Base-by-base conservation (phyloP, 2,113 vertebrate species). In the Oryzias woworae region DNA sequence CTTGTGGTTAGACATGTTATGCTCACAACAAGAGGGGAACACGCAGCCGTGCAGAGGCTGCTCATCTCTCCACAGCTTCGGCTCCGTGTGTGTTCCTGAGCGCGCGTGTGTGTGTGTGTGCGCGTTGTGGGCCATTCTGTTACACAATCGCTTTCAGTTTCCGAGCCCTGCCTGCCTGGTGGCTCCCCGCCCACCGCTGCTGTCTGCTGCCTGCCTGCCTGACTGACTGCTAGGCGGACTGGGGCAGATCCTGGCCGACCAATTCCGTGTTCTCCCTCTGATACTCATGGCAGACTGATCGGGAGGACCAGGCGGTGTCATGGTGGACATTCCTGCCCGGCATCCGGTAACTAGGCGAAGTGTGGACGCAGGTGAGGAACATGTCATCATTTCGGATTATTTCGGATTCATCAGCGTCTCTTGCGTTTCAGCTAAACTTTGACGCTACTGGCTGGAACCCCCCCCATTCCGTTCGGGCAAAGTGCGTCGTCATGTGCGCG, bases 131-230 rank as follows among this genome's bases (percentile, higher is more conserved):
- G 74, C 77, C 76, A 52, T 58, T 66, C 42, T 62, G 77, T 85
- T 85, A 84, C 72, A 82, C 80, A 86, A 85, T 50, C 77, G 69
- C 83, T 82, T 79, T 79, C 77, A 78, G 71, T 83, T 81, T 80
- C 52, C 59, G 61, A 69, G 76, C 78, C 82, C 75, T 71, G 75
- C 75, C 79, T 60, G 69, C 69, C 55, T 63, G 60, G 68, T 26
- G 66, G 62, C 61, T 81, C 82, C 78, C 80, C 86, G 82, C 84
- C 86, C 86, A 81, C 80, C 76, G 71, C 77, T 6, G 66, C 77
- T 71, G 65, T 66, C 72, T 22, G 69, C 80, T 53, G 66, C 59
- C 58, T n/a, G 62, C 52, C 56, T 57, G 58, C 22, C 57, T 50
- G 58, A 51, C 66, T 76, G 50, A 2, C 81, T 61, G 77, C 78